Evolutionary conservation across 2,797 vertebrate genomes (phyloP).

Genomic region (Gouania willdenowi): DNA sequence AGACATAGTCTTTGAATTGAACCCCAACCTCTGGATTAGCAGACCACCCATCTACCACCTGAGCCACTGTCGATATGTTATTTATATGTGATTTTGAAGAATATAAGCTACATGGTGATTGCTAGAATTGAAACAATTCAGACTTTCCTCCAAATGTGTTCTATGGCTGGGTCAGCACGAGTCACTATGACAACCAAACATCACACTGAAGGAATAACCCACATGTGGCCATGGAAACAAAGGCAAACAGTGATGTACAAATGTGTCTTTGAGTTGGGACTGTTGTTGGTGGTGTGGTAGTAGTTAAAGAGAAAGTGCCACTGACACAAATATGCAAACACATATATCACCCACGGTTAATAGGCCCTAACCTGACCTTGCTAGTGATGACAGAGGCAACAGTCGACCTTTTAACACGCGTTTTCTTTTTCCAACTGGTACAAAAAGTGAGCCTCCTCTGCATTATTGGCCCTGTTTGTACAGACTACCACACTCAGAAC

Average conservation of each 20-base stretch:
- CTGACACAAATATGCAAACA: constrained; percentile 59
- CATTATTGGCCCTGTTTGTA: too few species aligned
- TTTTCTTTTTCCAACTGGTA: constrained; percentile 52
- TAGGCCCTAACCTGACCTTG: constrained; percentile 38
- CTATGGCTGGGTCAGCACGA: constrained; percentile 19
- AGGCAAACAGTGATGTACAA: constrained; percentile 42
- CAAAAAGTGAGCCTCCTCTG: constrained; percentile 9
- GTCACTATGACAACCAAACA: constrained; percentile 46
- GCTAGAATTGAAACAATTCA: too few species aligned
- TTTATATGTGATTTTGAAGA: too few species aligned
- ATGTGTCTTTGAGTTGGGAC: constrained; percentile 23
- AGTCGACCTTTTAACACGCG: constrained; percentile 31
- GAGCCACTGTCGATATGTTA: too few species aligned
- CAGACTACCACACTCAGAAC: too few species aligned
- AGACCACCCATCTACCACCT: too few species aligned
- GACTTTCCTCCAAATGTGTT: too few species aligned
- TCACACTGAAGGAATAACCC: constrained; percentile 18
- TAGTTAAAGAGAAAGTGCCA: constrained; percentile 49
- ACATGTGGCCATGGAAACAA: constrained; percentile 41
- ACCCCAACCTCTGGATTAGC: too few species aligned
- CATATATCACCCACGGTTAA: constrained; percentile 52
- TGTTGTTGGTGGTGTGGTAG: constrained; percentile 24
- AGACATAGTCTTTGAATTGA: too few species aligned
- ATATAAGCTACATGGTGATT: too few species aligned
- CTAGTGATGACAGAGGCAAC: constrained; percentile 45